A percentile compares a stretch with the other conserved stretches of the same genome.
Evolutionary conservation across 2,888 invertebrate genomes (phyloP).

Genomic region (Ectropis crepuscularia): DNA sequence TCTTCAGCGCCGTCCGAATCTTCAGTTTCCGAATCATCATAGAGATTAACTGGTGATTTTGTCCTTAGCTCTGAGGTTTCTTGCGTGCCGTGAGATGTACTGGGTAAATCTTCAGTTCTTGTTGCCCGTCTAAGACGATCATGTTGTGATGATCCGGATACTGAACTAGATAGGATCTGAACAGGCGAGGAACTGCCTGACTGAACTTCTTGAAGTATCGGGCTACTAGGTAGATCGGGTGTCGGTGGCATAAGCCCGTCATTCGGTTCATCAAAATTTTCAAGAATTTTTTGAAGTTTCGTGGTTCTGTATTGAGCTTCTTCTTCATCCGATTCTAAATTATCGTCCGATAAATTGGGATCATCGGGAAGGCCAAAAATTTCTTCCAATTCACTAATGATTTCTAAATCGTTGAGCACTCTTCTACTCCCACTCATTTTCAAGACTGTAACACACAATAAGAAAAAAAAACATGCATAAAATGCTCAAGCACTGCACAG

Average conservation of each 20-base stretch:
- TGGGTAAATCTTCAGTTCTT: slow-evolving; percentile 16
- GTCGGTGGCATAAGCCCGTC: slow-evolving; percentile 18
- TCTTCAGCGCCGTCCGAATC: slow-evolving; percentile 2
- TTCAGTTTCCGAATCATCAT: slow-evolving; percentile 11
- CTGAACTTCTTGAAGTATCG: slow-evolving; percentile 13
- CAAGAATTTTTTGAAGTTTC: slow-evolving; percentile 24
- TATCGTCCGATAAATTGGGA: slow-evolving; percentile 28
- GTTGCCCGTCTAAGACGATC: slow-evolving; percentile 15
- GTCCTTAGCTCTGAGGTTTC: slow-evolving; percentile 11
- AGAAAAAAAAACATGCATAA: slow-evolving; percentile 5
- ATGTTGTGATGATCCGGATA: slow-evolving; percentile 16
- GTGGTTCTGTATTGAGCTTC: slow-evolving; percentile 14
- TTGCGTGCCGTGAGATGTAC: slow-evolving; percentile 12
- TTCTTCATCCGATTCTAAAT: slow-evolving; percentile 32
- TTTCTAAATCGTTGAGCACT: slow-evolving; percentile 21
- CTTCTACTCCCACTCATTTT: slow-evolving; percentile 9
- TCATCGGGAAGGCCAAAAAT: slow-evolving; percentile 24
- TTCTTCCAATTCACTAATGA: slow-evolving; percentile 13
- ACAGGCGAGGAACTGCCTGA: slow-evolving; percentile 4
- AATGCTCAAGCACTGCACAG: slow-evolving; percentile 3
- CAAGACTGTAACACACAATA: slow-evolving; percentile 4
- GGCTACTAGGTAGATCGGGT: slow-evolving; percentile 19
- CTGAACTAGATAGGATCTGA: slow-evolving; percentile 16
- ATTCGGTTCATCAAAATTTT: slow-evolving; percentile 24
- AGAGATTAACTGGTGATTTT: slow-evolving; percentile 11